Evolutionary conservation across 2,113 vertebrate species (phyloP).

Genomic region (Pollimyrus isidori): DNA sequence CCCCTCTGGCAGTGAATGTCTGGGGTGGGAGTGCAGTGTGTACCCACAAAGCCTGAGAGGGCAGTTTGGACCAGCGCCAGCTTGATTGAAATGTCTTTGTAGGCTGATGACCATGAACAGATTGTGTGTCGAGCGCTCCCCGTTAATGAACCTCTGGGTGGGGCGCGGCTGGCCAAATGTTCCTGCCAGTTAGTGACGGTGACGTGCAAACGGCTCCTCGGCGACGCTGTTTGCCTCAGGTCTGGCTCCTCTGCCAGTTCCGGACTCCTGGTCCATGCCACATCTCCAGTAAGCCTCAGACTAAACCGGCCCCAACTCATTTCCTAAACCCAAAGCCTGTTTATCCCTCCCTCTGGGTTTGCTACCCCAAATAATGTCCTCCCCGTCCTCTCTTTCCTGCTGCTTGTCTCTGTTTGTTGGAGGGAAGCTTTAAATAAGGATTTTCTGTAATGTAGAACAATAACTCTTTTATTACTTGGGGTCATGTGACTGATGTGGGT

Average conservation of each 20-base stretch:
- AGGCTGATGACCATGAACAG: background rate
- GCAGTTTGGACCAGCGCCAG: background rate
- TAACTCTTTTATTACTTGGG: background rate
- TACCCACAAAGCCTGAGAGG: background rate
- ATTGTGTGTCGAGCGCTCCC: background rate
- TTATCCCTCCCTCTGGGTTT: background rate
- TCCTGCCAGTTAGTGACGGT: background rate
- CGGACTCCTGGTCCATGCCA: background rate
- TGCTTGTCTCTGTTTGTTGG: background rate
- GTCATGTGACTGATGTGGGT: background rate
- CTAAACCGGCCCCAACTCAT: background rate
- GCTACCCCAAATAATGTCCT: background rate
- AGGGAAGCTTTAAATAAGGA: background rate
- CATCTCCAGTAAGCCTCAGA: background rate
- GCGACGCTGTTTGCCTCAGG: background rate
- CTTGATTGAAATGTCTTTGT: background rate
- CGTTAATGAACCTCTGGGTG: background rate
- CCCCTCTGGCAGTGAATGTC: background rate
- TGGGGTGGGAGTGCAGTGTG: background rate
- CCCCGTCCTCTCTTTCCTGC: background rate
- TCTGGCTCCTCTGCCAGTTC: background rate
- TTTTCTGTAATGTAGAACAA: slow-evolving; percentile 1
- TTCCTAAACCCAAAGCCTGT: background rate
- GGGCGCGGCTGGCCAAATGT: background rate
- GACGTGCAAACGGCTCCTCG: background rate